Conservation (phyloP, 2,888 invertebrate species). For the Lapara coniferarum region DNA sequence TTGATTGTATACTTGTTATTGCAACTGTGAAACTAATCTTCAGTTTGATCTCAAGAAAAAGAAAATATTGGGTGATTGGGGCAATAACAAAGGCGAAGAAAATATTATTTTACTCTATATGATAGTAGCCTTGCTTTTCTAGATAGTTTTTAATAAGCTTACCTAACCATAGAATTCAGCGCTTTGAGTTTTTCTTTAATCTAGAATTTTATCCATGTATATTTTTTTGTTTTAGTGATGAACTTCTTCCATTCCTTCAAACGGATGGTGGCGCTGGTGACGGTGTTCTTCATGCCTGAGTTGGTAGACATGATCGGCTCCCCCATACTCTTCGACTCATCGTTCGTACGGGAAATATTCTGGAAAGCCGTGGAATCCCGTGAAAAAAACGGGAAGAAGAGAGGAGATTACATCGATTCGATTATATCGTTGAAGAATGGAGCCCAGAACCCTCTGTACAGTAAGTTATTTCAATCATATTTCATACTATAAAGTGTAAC, state of each 20-base stretch:
- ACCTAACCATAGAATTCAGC: too few species aligned
- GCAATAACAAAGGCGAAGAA: too few species aligned
- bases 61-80: too few species aligned
- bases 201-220: neutral
- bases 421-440: slow-evolving; percentile 42
- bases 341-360: slow-evolving; percentile 40
- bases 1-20: neutral
- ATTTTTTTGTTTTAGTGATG: slow-evolving; percentile 34
- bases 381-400: slow-evolving; percentile 36
- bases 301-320: slow-evolving; percentile 39
- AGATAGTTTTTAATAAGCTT: too few species aligned
- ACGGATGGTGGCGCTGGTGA: slow-evolving; percentile 43
- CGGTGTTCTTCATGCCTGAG: slow-evolving; percentile 45
- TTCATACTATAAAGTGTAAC: too few species aligned
- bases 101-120: too few species aligned
- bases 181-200: neutral
- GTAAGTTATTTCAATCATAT: slow-evolving; percentile 35
- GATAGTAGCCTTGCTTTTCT: too few species aligned
- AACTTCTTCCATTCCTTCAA: slow-evolving; percentile 42
- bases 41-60: too few species aligned
- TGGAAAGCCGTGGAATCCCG: slow-evolving; percentile 39
- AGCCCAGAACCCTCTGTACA: slow-evolving; percentile 39
- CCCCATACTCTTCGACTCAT: slow-evolving; percentile 38
- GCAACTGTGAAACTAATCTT: too few species aligned
- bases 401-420: slow-evolving; percentile 44